Evolutionary conservation across 2,888 invertebrate species (phyloP).

Genomic region (Odontothrips loti): DNA sequence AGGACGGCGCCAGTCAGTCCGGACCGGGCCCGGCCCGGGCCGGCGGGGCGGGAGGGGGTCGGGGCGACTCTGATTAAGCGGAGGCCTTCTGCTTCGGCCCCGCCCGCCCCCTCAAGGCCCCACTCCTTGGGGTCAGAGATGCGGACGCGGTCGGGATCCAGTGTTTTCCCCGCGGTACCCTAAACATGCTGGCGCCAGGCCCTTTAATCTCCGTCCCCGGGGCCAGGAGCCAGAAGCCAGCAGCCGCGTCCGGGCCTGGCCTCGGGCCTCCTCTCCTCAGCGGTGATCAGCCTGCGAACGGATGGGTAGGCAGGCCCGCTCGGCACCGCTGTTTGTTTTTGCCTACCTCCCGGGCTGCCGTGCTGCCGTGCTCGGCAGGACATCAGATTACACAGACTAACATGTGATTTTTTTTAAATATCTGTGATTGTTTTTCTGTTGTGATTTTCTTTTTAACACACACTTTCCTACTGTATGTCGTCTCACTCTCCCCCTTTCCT

Average conservation of each 20-base stretch:
- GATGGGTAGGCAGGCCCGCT: background rate
- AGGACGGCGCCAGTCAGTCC: background rate
- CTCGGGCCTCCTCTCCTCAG: too few species aligned
- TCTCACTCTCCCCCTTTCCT: too few species aligned
- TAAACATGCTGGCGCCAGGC: conserved; percentile 18
- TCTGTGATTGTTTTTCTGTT: too few species aligned
- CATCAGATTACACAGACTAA: too few species aligned
- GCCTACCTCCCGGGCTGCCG: background rate
- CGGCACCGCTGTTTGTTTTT: background rate
- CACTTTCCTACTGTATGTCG: too few species aligned
- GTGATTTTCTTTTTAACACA: too few species aligned
- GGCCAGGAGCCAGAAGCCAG: background rate
- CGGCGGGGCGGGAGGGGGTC: too few species aligned
- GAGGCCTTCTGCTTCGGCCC: background rate
- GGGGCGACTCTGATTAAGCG: too few species aligned
- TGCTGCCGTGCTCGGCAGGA: too few species aligned
- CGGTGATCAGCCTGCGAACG: background rate
- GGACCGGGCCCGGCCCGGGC: too few species aligned
- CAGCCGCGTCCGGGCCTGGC: too few species aligned
- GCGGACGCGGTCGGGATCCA: background rate
- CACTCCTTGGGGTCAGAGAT: background rate
- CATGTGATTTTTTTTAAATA: too few species aligned
- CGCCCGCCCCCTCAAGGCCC: background rate
- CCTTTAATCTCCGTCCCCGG: background rate
- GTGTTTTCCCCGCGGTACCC: conserved; percentile 12